Percentiles rank a stretch among this genome's conserved stretches.
Conservation (phyloP, 1,140 invertebrate species). For the Aricia agestis region DNA sequence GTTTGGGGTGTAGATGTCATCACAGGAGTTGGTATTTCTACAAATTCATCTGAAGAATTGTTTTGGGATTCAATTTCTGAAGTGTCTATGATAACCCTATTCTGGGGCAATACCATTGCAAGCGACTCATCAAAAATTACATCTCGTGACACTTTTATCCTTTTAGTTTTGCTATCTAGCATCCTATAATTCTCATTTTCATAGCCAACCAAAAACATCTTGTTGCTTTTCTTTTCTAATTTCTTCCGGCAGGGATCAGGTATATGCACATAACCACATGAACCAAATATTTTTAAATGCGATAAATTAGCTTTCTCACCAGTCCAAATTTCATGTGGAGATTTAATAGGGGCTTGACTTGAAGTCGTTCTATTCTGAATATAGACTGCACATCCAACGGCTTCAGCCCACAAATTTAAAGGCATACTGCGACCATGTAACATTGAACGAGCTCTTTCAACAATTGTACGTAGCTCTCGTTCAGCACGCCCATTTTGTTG, state of each 20-base stretch:
- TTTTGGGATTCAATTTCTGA: slow-evolving; percentile 14
- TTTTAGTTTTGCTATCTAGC: slow-evolving; percentile 29
- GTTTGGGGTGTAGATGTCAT: no score
- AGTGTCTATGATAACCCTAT: no score
- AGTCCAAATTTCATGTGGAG: slow-evolving; percentile 35
- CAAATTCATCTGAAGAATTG: slow-evolving; percentile 13
- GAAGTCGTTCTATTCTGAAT: slow-evolving; percentile 47
- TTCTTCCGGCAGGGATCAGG: slow-evolving; percentile 32
- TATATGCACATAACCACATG: slow-evolving; percentile 31
- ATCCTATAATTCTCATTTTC: slow-evolving; percentile 21
- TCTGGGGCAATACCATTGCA: no score
- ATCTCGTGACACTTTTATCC: slow-evolving; percentile 34
- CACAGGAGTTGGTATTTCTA: no score
- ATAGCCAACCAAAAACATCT: slow-evolving; percentile 17
- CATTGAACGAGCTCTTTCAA: slow-evolving; percentile 43
- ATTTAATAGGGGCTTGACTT: slow-evolving; percentile 28
- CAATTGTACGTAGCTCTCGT: slow-evolving; percentile 44
- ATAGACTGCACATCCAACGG: slow-evolving; percentile 48
- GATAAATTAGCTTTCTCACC: slow-evolving; percentile 29
- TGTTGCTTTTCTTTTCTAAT: slow-evolving; percentile 30
- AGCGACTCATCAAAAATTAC: slow-evolving; percentile 28
- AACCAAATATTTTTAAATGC: slow-evolving; percentile 30
- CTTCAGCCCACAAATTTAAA: slow-evolving; percentile 42
- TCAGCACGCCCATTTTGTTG: slow-evolving; percentile 67
- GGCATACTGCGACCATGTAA: slow-evolving; percentile 37